Percentiles rank a stretch among this genome's conserved stretches.
Conservation (phyloP, 2,797 vertebrate genomes). For the Pygocentrus nattereri region DNA sequence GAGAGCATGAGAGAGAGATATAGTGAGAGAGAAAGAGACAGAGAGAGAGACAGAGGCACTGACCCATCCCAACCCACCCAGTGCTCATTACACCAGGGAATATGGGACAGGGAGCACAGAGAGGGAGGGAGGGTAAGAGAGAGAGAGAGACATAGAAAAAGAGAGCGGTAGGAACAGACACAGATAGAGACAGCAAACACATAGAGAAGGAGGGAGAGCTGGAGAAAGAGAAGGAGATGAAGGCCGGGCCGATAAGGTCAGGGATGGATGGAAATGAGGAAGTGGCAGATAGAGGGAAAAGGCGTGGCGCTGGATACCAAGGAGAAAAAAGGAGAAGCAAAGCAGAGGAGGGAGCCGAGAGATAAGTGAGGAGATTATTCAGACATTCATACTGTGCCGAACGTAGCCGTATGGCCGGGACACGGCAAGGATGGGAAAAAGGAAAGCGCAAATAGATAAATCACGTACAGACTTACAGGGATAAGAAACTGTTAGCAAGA, state of each 20-base stretch:
- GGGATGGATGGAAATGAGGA: constrained; percentile 55
- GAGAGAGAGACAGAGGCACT: constrained; percentile 31
- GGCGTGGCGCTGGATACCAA: constrained; percentile 26
- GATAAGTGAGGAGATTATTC: constrained; percentile 30
- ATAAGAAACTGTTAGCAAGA: neutral
- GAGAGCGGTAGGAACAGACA: constrained; percentile 18
- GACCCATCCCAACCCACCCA: constrained; percentile 48
- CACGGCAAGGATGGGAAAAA: constrained; percentile 11
- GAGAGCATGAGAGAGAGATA: constrained; percentile 25
- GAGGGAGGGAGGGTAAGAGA: constrained; percentile 53
- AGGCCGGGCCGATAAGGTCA: constrained; percentile 34
- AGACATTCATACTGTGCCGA: constrained; percentile 11
- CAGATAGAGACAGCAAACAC: constrained; percentile 9
- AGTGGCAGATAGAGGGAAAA: constrained; percentile 11
- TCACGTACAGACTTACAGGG: neutral
- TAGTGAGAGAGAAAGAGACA: constrained; percentile 33
- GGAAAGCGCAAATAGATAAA: neutral
- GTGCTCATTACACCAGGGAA: constrained; percentile 59
- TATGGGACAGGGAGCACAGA: constrained; percentile 39
- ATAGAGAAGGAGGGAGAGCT: constrained; percentile 12
- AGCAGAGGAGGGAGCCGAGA: neutral
- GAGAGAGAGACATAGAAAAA: constrained; percentile 43
- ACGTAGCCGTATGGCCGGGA: neutral
- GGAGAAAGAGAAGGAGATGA: constrained; percentile 32
- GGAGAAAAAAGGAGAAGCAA: constrained; percentile 13